Evolutionary conservation across 2,113 vertebrate genomes (phyloP).

Genomic region (Siniperca chuatsi): DNA sequence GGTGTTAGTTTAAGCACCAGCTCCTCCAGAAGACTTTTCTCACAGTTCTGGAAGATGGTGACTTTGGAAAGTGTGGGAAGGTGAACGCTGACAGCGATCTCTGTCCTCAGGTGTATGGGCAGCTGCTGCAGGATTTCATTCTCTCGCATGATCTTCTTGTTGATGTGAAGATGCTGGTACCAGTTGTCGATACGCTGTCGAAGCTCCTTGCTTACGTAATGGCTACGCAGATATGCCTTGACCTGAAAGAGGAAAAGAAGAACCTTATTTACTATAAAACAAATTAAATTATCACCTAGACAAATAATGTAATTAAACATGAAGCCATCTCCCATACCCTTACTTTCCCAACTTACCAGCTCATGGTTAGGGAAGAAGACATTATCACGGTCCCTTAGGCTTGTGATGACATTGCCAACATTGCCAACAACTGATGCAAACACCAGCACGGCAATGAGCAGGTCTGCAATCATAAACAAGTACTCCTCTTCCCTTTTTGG

Average conservation of each 20-base stretch:
- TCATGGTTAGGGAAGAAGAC: constrained; percentile 90
- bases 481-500: constrained; percentile 87
- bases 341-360: constrained; percentile 75
- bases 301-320: not conserved
- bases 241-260: constrained; percentile 56
- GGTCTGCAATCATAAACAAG: constrained; percentile 89
- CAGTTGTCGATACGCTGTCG: constrained; percentile 85
- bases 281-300: not conserved
- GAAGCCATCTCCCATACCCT: not conserved
- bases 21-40: constrained; percentile 90
- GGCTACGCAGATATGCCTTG: constrained; percentile 86
- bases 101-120: constrained; percentile 86
- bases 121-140: constrained; percentile 86
- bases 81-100: constrained; percentile 91
- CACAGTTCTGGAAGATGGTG: constrained; percentile 92
- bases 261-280: not conserved
- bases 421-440: constrained; percentile 93
- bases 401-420: constrained; percentile 88
- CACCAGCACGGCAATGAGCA: constrained; percentile 92
- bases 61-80: constrained; percentile 90
- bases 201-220: constrained; percentile 78
- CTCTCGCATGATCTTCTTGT: constrained; percentile 91
- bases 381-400: constrained; percentile 83
- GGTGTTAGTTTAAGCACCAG: constrained; percentile 92
- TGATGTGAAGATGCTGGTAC: constrained; percentile 92